These are phyloP conservation scores for Trissolcus basalis DNA, from an alignment of 1,140 invertebrate species.

Conservation along the genomic window DNA sequence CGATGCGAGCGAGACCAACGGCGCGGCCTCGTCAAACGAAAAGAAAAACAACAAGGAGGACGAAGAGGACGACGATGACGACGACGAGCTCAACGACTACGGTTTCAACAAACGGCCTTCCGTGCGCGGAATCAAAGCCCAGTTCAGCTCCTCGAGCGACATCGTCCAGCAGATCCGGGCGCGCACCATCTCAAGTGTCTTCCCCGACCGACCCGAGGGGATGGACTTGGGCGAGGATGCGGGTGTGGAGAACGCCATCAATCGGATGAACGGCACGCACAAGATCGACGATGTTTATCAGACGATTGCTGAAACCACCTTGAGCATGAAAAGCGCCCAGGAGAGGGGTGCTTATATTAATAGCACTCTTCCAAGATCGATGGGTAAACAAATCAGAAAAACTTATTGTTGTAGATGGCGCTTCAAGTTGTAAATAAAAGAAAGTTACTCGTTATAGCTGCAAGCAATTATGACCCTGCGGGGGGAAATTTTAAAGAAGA, in stretches of 20 bases:
- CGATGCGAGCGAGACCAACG: constrained; percentile 60
- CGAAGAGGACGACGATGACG: constrained; percentile 76
- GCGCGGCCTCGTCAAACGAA: constrained; percentile 16
- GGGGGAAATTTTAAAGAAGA: no score
- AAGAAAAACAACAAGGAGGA: constrained; percentile 15
- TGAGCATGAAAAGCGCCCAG: constrained; percentile 56
- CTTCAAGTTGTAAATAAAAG: no score
- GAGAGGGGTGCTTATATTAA: constrained; percentile 64
- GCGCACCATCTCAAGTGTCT: constrained; percentile 74
- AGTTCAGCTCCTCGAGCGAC: constrained; percentile 87
- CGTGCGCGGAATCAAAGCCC: constrained; percentile 84
- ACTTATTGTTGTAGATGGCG: no score
- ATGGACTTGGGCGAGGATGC: constrained; percentile 39
- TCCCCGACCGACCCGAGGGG: constrained; percentile 74
- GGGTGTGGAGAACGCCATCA: constrained; percentile 64
- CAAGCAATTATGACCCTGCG: no score
- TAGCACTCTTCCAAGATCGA: constrained; percentile 57
- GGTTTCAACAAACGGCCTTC: constrained; percentile 91
- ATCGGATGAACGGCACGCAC: constrained; percentile 71
- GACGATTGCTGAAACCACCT: constrained; percentile 68
- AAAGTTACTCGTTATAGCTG: no score
- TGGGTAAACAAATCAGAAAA: constrained; percentile 29
- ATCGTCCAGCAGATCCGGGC: constrained; percentile 85
- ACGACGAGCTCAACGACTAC: constrained; percentile 90
- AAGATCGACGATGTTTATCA: constrained; percentile 74